phyloP scores from a whole-genome alignment of 2,888 invertebrate genomes.

The Saturnia japonica region DNA sequence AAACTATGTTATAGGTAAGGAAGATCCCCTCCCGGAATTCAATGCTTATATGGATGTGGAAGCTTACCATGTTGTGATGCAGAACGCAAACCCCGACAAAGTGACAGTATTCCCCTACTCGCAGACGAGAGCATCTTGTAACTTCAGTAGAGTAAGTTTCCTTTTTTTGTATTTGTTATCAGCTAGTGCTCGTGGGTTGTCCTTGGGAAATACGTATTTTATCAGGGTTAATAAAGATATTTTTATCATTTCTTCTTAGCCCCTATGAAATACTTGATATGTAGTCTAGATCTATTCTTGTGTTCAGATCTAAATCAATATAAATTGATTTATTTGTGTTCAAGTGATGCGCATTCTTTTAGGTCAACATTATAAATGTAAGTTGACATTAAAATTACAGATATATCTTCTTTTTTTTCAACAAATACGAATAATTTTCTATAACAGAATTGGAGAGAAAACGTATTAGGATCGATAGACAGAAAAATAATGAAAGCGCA shows the following conservation, averaged over 20 bases:
- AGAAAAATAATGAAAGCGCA: slow-evolving; percentile 59
- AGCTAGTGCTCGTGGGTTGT: background rate
- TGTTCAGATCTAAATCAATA: too few relatives aligned
- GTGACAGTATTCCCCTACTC: slow-evolving; percentile 66
- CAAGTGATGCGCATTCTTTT: too few relatives aligned
- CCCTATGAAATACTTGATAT: too few relatives aligned
- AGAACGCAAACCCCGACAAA: slow-evolving; percentile 57
- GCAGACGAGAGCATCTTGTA: slow-evolving; percentile 44
- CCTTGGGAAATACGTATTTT: too few relatives aligned
- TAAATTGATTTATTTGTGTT: too few relatives aligned
- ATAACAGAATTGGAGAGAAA: slow-evolving; percentile 59
- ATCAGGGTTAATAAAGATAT: too few relatives aligned
- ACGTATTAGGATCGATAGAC: slow-evolving; percentile 55
- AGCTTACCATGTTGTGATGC: slow-evolving; percentile 57
- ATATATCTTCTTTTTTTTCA: too few relatives aligned
- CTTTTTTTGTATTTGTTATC: background rate
- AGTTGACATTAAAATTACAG: too few relatives aligned
- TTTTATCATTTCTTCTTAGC: too few relatives aligned
- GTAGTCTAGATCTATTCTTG: too few relatives aligned
- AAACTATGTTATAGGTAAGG: slow-evolving; percentile 40
- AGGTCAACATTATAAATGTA: too few relatives aligned
- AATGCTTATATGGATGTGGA: slow-evolving; percentile 67
- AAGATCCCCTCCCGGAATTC: slow-evolving; percentile 53
- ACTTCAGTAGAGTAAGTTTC: slow-evolving; percentile 48
- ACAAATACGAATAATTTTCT: too few relatives aligned